Evolutionary conservation across 2,113 vertebrate genomes (phyloP).

Genomic region (Colossoma macropomum): DNA sequence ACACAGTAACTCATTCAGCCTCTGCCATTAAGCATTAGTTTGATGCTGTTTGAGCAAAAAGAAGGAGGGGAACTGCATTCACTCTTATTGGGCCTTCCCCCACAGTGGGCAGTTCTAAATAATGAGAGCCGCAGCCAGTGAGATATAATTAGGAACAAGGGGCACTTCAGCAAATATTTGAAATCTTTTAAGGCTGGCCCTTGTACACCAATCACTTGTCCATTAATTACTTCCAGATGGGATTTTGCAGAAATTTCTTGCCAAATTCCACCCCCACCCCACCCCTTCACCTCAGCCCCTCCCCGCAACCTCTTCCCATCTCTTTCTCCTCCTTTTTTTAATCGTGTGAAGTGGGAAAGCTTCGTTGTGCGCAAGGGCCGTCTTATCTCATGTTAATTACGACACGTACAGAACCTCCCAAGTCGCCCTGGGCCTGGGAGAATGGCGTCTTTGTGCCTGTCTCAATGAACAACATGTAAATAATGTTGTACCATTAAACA

Average conservation of each 20-base stretch:
- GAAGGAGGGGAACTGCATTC: constrained; percentile 71
- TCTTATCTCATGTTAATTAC: constrained; percentile 23
- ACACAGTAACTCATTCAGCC: constrained; percentile 90
- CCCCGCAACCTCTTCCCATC: constrained; percentile 3
- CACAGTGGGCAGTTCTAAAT: constrained; percentile 92
- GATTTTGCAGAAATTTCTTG: constrained; percentile 67
- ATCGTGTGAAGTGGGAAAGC: constrained; percentile 21
- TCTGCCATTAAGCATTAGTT: constrained; percentile 90
- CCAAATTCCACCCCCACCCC: constrained; percentile 52
- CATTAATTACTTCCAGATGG: constrained; percentile 93
- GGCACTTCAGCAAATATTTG: constrained; percentile 92
- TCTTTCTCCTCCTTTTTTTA: constrained; percentile 10
- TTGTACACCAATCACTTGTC: constrained; percentile 70
- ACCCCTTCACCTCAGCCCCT: not conserved
- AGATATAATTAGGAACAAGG: constrained; percentile 99
- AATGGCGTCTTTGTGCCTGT: not conserved
- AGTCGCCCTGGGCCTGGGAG: not conserved
- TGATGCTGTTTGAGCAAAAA: constrained; percentile 83
- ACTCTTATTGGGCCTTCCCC: constrained; percentile 75
- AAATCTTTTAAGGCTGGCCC: constrained; percentile 85
- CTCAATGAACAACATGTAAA: constrained; percentile 2
- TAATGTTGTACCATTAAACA: constrained; percentile 8
- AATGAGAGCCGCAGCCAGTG: constrained; percentile 91
- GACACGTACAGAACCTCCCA: constrained; percentile 20
- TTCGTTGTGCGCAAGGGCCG: constrained; percentile 2